phyloP scores from a whole-genome alignment of 1,140 invertebrate species.

The Megalonaias nervosa region DNA sequence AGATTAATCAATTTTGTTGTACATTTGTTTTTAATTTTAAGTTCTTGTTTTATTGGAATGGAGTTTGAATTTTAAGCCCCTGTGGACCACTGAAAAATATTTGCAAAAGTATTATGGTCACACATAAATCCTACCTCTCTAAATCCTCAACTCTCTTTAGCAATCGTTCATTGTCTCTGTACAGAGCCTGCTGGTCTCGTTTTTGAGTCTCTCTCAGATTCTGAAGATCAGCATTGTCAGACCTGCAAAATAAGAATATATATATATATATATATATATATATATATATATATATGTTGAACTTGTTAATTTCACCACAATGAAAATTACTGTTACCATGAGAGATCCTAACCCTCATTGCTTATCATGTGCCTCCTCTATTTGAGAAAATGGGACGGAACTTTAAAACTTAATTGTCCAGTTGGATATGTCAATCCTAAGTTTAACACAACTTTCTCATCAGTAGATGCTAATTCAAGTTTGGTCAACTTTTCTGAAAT shows the following conservation, averaged over 20 bases:
- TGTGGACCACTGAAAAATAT: not conserved
- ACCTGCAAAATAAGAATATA: slow-evolving; percentile 60
- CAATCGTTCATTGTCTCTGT: slow-evolving; percentile 90
- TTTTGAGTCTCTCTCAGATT: slow-evolving; percentile 77
- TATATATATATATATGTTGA: too few species aligned
- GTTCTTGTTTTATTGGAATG: not conserved
- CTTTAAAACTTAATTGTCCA: too few species aligned
- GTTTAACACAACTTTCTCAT: too few species aligned
- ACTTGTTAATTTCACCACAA: not conserved
- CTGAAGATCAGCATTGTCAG: slow-evolving; percentile 91
- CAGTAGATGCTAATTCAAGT: too few species aligned
- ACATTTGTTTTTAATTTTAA: not conserved
- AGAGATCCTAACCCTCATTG: too few species aligned
- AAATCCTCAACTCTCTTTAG: slow-evolving; percentile 87
- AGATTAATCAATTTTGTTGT: too few species aligned
- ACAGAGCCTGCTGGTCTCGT: slow-evolving; percentile 90
- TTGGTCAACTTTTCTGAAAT: too few species aligned
- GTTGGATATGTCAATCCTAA: too few species aligned
- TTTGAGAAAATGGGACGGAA: too few species aligned
- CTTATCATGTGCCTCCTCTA: too few species aligned
- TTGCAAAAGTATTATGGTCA: not conserved
- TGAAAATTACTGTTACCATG: too few species aligned
- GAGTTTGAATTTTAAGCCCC: not conserved
- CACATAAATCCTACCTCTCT: slow-evolving; percentile 46
- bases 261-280: too few species aligned